Evolutionary conservation across 2,888 invertebrate species (phyloP).

Genomic region (Pyrrhia umbra): DNA sequence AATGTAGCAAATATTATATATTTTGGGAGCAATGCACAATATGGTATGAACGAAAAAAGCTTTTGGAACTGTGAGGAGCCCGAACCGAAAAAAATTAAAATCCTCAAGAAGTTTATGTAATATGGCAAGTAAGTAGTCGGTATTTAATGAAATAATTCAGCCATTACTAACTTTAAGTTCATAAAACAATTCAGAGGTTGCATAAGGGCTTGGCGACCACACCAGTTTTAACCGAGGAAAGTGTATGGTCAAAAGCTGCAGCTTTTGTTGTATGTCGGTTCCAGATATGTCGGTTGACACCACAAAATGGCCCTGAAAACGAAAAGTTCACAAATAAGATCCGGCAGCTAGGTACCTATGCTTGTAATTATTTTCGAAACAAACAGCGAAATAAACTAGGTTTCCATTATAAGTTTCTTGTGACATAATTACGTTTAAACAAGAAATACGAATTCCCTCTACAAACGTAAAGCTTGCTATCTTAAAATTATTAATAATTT

Average conservation of each 20-base stretch:
- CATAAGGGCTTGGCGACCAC: slow-evolving; percentile 99
- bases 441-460: too few species aligned
- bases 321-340: not conserved
- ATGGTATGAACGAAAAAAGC: too few species aligned
- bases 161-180: slow-evolving; percentile 95
- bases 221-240: slow-evolving; percentile 98
- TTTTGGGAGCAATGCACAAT: not conserved
- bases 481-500: too few species aligned
- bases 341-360: not conserved
- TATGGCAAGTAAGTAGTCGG: too few species aligned
- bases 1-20: slow-evolving; percentile 45
- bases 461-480: too few species aligned
- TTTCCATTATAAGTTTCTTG: too few species aligned
- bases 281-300: slow-evolving; percentile 94
- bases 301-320: slow-evolving; percentile 93
- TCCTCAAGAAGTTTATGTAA: too few species aligned
- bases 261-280: slow-evolving; percentile 95
- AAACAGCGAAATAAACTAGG: too few species aligned
- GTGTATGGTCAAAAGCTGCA: slow-evolving; percentile 98
- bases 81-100: too few species aligned
- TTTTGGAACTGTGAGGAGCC: too few species aligned
- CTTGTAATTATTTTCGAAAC: too few species aligned
- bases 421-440: too few species aligned
- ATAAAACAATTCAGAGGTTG: slow-evolving; percentile 98
- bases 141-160: not conserved